Evolutionary conservation across 2,113 vertebrate species (phyloP).

Genomic region (Thalassarche chlororhynchos): DNA sequence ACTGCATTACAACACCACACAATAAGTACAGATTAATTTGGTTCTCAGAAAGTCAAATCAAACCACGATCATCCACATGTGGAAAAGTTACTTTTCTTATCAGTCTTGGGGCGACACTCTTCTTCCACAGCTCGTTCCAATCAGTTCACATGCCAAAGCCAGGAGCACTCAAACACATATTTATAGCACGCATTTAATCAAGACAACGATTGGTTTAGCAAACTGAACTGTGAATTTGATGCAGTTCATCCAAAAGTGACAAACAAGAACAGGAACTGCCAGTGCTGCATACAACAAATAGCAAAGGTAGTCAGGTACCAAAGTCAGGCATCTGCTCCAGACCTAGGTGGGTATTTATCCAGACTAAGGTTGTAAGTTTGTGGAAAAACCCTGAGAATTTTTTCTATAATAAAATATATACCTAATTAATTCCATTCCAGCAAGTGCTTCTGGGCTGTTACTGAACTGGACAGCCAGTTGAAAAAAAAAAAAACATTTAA

Average conservation of each 20-base stretch:
- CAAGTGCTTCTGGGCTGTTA: not conserved
- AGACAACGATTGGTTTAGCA: not conserved
- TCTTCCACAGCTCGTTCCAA: not conserved
- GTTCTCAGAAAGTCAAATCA: not conserved
- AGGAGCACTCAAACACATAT: not conserved
- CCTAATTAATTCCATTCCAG: not conserved
- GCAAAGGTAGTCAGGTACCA: not conserved
- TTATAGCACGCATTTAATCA: not conserved
- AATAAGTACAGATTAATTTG: not conserved
- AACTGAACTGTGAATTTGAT: not conserved
- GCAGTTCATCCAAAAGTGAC: not conserved
- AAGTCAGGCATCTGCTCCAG: not conserved
- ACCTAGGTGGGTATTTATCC: not conserved
- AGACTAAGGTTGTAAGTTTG: rapidly evolving
- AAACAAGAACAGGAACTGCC: not conserved
- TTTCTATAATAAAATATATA: not conserved
- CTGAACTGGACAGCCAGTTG: not conserved
- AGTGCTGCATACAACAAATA: not conserved
- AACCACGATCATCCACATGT: rapidly evolving
- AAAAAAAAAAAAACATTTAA: not conserved
- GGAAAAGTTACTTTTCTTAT: not conserved
- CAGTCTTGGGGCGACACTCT: not conserved
- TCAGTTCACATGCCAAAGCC: not conserved
- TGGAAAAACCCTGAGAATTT: not conserved
- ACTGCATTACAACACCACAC: not conserved